Evolutionary conservation across 2,888 invertebrate species (phyloP).

Genomic region (Sinhomidia bicolor): DNA sequence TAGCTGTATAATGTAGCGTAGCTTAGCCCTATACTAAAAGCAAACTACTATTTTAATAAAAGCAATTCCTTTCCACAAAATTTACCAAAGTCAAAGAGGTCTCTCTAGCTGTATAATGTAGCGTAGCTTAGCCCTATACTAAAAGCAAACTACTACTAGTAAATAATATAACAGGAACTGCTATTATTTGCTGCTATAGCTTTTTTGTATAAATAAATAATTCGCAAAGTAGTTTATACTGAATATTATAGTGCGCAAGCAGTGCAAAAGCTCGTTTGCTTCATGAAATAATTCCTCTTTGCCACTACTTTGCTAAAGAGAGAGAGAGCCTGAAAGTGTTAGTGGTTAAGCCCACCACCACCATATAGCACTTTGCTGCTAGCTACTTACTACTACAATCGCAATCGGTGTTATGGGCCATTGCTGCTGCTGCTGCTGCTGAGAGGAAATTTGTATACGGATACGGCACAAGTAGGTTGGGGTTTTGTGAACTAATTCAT

Average conservation of each 20-base stretch:
- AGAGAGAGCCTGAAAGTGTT: conserved; percentile 62
- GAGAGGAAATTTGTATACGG: conserved; percentile 67
- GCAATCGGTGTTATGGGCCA: conserved; percentile 63
- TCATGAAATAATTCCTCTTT: background rate
- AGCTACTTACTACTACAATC: background rate
- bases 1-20: too few relatives aligned
- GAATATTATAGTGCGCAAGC: background rate
- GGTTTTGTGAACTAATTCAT: conserved; percentile 65
- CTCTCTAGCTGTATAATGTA: too few relatives aligned
- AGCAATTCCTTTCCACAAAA: background rate
- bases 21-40: too few relatives aligned
- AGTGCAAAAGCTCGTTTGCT: background rate
- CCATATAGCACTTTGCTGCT: background rate
- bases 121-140: too few relatives aligned
- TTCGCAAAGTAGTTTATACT: conserved; percentile 31
- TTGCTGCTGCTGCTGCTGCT: too few relatives aligned
- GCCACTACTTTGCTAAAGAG: background rate
- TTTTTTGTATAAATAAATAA: conserved; percentile 27
- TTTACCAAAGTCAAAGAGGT: background rate
- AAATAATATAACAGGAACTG: too few relatives aligned
- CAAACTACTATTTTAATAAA: conserved; percentile 27
- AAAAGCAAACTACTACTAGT: too few relatives aligned
- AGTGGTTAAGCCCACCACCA: conserved; percentile 40
- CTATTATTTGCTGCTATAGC: too few relatives aligned
- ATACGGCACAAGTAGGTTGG: conserved; percentile 71